Conservation (phyloP, 2,797 vertebrate species). For the Arrhamphus sclerolepis region DNA sequence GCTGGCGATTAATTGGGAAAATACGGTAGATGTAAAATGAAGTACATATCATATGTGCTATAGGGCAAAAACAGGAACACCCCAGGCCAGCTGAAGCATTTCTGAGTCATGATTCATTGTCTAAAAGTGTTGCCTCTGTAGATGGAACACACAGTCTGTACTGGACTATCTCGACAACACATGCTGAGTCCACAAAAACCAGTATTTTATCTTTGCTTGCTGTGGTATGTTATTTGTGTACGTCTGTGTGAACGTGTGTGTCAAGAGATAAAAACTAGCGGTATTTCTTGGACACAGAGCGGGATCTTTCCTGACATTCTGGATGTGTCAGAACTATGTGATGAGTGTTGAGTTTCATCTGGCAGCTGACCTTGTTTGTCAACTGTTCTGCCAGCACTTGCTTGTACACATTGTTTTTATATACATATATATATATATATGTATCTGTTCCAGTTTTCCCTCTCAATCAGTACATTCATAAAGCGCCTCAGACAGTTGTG, state of each 20-base stretch:
- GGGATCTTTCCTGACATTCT: constrained; percentile 1
- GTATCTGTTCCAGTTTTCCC: constrained; percentile 14
- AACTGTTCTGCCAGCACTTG: not conserved
- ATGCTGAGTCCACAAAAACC: not conserved
- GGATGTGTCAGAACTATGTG: constrained; percentile 3
- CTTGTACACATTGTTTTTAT: constrained; percentile 22
- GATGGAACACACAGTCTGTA: constrained; percentile 33
- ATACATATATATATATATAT: too few species aligned
- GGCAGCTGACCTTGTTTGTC: too few species aligned
- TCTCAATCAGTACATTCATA: constrained; percentile 46
- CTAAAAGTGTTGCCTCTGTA: constrained; percentile 2
- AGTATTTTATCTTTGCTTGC: constrained; percentile 26
- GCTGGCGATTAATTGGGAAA: too few species aligned
- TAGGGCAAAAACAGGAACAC: not conserved
- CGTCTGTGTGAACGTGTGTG: not conserved
- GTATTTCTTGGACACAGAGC: not conserved
- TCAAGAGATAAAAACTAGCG: too few species aligned
- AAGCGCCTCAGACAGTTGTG: constrained; percentile 56
- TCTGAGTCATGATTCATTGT: constrained; percentile 39
- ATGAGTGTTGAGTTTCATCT: not conserved
- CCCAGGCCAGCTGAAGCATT: constrained; percentile 14
- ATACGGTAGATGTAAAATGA: too few species aligned
- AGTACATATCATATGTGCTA: too few species aligned
- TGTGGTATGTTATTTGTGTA: constrained; percentile 4
- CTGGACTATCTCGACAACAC: constrained; percentile 22